phyloP scores from a whole-genome alignment of 2,888 invertebrate species.

The Trichogramma evanescens region DNA sequence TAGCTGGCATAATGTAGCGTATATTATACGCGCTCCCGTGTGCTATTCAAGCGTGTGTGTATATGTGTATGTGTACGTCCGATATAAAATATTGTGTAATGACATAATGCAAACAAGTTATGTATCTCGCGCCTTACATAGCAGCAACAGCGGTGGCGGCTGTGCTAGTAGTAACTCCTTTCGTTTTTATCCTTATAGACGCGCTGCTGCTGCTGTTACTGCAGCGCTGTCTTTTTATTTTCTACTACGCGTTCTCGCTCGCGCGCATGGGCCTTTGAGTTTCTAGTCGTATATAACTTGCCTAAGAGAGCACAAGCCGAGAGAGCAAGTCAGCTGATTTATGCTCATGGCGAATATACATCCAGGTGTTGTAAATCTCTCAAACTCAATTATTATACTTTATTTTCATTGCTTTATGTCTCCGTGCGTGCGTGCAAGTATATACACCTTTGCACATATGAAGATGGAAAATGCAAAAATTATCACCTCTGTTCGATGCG shows the following conservation, averaged over 20 bases:
- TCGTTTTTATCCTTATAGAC: neutral
- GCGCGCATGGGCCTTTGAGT: constrained; percentile 10
- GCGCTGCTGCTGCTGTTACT: too few species aligned
- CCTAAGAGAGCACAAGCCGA: too few species aligned
- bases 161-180: neutral
- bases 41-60: neutral
- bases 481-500: neutral
- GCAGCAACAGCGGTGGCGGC: too few species aligned
- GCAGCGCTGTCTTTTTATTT: too few species aligned
- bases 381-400: constrained; percentile 21
- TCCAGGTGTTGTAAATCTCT: constrained; percentile 19
- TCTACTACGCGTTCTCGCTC: too few species aligned
- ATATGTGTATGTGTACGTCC: neutral
- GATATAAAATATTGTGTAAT: constrained; percentile 24
- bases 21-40: neutral
- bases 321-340: constrained; percentile 4
- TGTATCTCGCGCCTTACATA: neutral
- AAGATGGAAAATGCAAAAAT: constrained; percentile 6
- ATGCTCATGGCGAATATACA: constrained; percentile 1
- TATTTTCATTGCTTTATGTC: constrained; percentile 11
- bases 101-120: constrained; percentile 23
- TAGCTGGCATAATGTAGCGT: constrained; percentile 14
- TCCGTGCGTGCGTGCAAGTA: neutral
- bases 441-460: too few species aligned
- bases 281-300: neutral